Percentiles rank a stretch among this genome's conserved stretches.
phyloP scores from a whole-genome alignment of 2,888 invertebrate species.

The Acronicta aceris region DNA sequence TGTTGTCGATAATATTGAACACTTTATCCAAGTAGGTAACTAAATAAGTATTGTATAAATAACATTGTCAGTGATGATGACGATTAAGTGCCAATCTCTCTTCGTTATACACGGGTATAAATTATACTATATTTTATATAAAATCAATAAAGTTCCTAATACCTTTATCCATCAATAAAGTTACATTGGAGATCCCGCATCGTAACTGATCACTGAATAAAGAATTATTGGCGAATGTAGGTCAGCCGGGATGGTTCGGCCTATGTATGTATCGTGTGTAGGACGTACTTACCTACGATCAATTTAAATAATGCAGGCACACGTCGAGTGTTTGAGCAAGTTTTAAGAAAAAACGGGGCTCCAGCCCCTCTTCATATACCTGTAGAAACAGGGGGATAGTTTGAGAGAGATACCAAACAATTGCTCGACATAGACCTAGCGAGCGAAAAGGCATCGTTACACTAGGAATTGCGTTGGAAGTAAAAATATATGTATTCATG shows the following conservation, averaged over 20 bases:
- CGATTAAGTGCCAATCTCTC: too few species aligned
- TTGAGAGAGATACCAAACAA: too few species aligned
- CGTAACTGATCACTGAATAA: conserved; percentile 53
- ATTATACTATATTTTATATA: not conserved
- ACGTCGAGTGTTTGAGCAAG: conserved; percentile 33
- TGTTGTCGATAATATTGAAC: too few species aligned
- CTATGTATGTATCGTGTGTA: conserved; percentile 16
- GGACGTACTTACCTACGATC: too few species aligned
- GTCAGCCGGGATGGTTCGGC: conserved; percentile 52
- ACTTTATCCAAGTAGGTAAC: too few species aligned
- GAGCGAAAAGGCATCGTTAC: too few species aligned
- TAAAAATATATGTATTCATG: too few species aligned
- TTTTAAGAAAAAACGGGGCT: conserved; percentile 40
- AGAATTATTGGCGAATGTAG: conserved; percentile 63
- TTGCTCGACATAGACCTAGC: too few species aligned
- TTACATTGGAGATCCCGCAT: conserved; percentile 29
- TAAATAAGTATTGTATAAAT: too few species aligned
- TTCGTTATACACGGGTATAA: too few species aligned
- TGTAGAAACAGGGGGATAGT: not conserved
- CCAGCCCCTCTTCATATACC: conserved; percentile 22
- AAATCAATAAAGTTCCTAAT: not conserved
- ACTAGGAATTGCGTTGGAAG: too few species aligned
- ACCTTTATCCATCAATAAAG: conserved; percentile 9
- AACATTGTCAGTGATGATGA: too few species aligned
- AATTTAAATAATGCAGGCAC: conserved; percentile 49